phyloP scores from a whole-genome alignment of 2,888 invertebrate species.

The Macrosiphum euphorbiae region DNA sequence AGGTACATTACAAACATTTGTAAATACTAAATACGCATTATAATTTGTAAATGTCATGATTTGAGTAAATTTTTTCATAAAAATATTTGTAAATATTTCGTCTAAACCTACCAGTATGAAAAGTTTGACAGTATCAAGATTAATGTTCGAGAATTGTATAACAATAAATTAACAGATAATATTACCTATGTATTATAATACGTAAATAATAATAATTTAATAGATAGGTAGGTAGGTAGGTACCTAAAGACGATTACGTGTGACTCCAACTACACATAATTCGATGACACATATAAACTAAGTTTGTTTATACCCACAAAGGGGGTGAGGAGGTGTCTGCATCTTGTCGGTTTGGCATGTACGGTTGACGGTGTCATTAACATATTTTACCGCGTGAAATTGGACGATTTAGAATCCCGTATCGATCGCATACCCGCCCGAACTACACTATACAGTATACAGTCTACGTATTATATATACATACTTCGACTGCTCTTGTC shows the following conservation, averaged over 20 bases:
- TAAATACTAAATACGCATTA: not conserved
- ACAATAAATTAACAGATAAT: not conserved
- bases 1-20: too few species aligned
- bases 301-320: not conserved
- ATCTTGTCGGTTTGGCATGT: not conserved
- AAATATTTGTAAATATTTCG: not conserved
- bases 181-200: too few species aligned
- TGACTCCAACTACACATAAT: not conserved
- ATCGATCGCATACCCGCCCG: slow-evolving; percentile 15
- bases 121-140: not conserved
- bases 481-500: not conserved
- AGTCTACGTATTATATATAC: not conserved
- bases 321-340: not conserved
- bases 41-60: not conserved
- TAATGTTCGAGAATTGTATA: not conserved
- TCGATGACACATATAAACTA: not conserved
- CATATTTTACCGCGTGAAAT: slow-evolving; percentile 4
- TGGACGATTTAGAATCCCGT: not conserved
- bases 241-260: not conserved
- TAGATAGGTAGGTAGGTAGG: too few species aligned
- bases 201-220: too few species aligned
- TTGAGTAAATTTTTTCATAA: not conserved
- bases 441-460: not conserved
- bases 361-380: not conserved
- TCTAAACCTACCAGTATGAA: not conserved